These are phyloP conservation scores for Phymatocera aterrima DNA, from an alignment of 2,888 invertebrate genomes.

Conservation along the genomic window DNA sequence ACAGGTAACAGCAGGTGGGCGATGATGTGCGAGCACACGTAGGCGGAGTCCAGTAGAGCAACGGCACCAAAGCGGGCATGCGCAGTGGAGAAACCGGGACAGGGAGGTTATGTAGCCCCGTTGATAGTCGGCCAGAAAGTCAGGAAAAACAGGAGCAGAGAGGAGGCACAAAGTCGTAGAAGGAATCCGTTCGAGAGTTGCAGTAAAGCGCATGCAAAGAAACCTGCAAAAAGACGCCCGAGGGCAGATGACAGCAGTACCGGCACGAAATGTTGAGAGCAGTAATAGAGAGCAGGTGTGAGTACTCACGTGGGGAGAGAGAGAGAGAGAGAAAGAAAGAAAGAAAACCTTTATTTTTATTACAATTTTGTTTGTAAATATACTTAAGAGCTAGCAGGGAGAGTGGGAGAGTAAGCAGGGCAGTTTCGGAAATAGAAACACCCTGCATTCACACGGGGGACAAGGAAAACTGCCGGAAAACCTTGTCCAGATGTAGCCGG, in stretches of 20 bases:
- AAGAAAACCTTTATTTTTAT: too few species aligned
- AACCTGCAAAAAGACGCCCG: background rate
- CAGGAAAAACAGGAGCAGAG: background rate
- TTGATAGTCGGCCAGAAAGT: background rate
- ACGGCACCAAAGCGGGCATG: background rate
- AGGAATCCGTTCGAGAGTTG: background rate
- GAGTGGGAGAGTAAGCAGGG: too few species aligned
- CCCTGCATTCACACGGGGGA: too few species aligned
- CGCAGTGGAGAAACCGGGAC: background rate
- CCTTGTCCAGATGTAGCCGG: too few species aligned
- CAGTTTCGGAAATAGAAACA: too few species aligned
- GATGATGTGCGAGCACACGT: background rate
- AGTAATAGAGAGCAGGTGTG: background rate
- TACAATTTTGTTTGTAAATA: too few species aligned
- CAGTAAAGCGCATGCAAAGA: slow-evolving; percentile 3
- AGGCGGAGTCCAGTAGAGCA: background rate
- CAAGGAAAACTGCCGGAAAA: too few species aligned
- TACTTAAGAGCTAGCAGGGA: too few species aligned
- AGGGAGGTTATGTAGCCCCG: background rate
- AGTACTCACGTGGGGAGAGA: background rate
- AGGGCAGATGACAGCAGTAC: background rate
- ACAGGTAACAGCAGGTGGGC: background rate
- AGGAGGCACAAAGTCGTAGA: background rate
- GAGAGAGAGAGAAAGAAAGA: background rate
- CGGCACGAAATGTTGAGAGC: background rate